Base-by-base conservation (phyloP, 1,140 invertebrate genomes). In the Drosophila littoralis region DNA sequence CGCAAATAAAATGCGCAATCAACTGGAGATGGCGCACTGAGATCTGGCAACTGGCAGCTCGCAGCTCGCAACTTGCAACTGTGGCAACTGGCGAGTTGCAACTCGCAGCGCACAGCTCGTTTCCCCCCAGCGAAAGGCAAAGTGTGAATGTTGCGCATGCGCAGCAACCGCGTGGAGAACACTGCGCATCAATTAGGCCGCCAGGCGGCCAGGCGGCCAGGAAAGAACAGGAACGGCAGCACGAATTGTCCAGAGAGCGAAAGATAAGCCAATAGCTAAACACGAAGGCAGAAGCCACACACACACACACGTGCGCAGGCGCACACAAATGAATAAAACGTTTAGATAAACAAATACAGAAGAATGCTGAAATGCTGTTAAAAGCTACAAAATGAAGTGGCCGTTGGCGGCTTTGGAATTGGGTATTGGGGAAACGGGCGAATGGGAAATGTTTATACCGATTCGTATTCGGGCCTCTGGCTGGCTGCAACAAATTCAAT, bases 1-100 rank as follows among this genome's bases (percentile, higher is more conserved):
- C 83, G 85, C 84, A 89, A 89, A 89, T 89, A 89, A 89, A 89
- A 89, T 89, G 84, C 84, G 84, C 84, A 89, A 89, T 89, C 84
- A 89, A 89, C 80, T 84, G 84, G 70, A 81, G 83, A 77, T 86
- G 69, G 83, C 76, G 76, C 73, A 59, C 67, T 64, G 45, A 78
- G 76, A 77, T 69, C 55, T 57, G 38, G 50, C 61, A 42, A 51
- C 45, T 66, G 52, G 46, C 35, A 17, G 9, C 65, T 59, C 15
- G 51, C 52, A 66, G 33, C 51, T 7, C 7, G 46, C 52, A 57
- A 40, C 64, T 42, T 28, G 59, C 52, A 66, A 52, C 51, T 12
- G 45, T 33, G 8, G 48, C 60, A 45, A 22, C 36, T 28, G 40
- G 43, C 67, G 43, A 51, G 46, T 36, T 35, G 43, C 54, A 36